Evolutionary conservation across 2,888 invertebrate species (phyloP).

Genomic region (Pomacea canaliculata): DNA sequence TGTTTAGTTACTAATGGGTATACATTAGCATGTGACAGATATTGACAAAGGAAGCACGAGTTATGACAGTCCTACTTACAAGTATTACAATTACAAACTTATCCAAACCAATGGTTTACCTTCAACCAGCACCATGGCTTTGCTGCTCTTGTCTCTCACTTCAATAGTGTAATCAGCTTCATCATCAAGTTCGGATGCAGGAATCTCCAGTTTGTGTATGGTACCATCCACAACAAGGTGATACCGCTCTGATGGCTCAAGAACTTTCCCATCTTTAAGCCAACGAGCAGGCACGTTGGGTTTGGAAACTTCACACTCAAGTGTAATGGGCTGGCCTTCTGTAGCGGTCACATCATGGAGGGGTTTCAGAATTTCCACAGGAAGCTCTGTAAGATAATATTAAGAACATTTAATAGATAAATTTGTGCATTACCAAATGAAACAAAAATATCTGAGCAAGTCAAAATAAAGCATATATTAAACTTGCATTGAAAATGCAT

Average conservation of each 20-base stretch:
- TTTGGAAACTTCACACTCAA: slow-evolving; percentile 63
- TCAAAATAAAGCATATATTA: not conserved
- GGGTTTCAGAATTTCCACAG: slow-evolving; percentile 46
- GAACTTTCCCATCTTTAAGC: slow-evolving; percentile 62
- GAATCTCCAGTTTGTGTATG: slow-evolving; percentile 59
- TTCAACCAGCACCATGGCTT: slow-evolving; percentile 59
- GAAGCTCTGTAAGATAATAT: slow-evolving; percentile 40
- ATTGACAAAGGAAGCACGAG: not conserved
- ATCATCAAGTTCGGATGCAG: slow-evolving; percentile 61
- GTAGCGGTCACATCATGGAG: slow-evolving; percentile 55
- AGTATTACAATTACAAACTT: no score
- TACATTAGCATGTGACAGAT: not conserved
- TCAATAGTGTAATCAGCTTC: slow-evolving; percentile 66
- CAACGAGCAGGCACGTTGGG: slow-evolving; percentile 64
- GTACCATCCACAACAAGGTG: slow-evolving; percentile 54
- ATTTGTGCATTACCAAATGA: no score
- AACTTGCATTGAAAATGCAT: not conserved
- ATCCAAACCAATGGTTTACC: slow-evolving; percentile 35
- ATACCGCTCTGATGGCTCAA: slow-evolving; percentile 48
- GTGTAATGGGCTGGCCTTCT: slow-evolving; percentile 55
- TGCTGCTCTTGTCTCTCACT: slow-evolving; percentile 56
- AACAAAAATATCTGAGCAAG: no score
- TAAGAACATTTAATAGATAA: not conserved
- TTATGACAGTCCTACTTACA: no score
- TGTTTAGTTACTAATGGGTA: no score